phyloP scores from a whole-genome alignment of 2,888 invertebrate genomes.

The Drosophila stalkeri region DNA sequence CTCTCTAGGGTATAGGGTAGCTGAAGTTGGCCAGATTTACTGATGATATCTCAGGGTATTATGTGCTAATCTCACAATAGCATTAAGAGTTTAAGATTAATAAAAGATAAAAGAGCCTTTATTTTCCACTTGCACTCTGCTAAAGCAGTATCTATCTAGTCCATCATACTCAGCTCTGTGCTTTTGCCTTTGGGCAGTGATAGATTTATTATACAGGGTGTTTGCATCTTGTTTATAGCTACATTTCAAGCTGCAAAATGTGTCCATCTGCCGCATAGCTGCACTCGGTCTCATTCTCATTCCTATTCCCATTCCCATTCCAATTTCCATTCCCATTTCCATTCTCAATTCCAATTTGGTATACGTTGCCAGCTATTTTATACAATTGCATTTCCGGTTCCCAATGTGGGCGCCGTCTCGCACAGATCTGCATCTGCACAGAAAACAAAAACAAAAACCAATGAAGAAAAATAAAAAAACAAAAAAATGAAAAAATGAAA shows the following conservation, averaged over 20 bases:
- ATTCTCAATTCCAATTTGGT: slow-evolving; percentile 59
- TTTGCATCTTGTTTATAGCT: slow-evolving; percentile 2
- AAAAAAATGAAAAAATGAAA: slow-evolving; percentile 12
- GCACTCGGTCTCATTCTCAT: slow-evolving; percentile 7
- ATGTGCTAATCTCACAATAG: background rate
- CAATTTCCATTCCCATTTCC: slow-evolving; percentile 23
- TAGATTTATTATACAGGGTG: slow-evolving; percentile 7
- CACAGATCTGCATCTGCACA: slow-evolving; percentile 32
- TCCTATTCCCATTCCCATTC: slow-evolving; percentile 33
- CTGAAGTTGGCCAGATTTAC: too few relatives aligned
- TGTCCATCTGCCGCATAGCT: slow-evolving; percentile 60
- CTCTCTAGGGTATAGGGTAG: background rate
- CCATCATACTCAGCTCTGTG: background rate
- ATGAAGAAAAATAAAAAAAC: slow-evolving; percentile 2
- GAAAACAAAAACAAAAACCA: slow-evolving; percentile 11
- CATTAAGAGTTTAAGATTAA: background rate
- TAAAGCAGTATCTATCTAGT: background rate
- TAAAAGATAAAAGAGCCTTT: too few relatives aligned
- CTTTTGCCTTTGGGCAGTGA: background rate
- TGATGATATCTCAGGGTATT: background rate
- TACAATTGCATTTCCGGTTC: slow-evolving; percentile 77
- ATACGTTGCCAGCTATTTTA: slow-evolving; percentile 39
- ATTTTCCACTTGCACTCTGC: background rate
- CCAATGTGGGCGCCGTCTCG: slow-evolving; percentile 74
- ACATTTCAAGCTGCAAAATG: slow-evolving; percentile 38